These are phyloP conservation scores for Poeciliopsis occidentalis DNA, from an alignment of 2,113 vertebrate genomes.

Conservation along the genomic window DNA sequence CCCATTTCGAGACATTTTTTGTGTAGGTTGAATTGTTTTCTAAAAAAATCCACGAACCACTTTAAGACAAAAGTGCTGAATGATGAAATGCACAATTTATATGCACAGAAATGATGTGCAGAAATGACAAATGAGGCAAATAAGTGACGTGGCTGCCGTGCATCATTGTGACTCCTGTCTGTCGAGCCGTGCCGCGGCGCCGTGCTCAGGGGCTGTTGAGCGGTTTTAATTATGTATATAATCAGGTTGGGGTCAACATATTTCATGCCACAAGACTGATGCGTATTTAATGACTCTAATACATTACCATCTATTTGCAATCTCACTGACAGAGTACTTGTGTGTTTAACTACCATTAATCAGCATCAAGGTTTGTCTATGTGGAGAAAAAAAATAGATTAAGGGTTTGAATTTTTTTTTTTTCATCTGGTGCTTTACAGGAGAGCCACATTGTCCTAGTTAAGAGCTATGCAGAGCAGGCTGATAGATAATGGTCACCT, in stretches of 20 bases:
- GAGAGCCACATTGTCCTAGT: constrained; percentile 84
- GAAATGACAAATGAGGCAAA: constrained; percentile 78
- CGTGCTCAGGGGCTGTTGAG: constrained; percentile 79
- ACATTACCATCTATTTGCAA: constrained; percentile 84
- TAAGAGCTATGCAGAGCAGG: constrained; percentile 87
- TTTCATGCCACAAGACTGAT: constrained; percentile 88
- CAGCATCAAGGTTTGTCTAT: constrained; percentile 87
- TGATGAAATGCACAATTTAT: constrained; percentile 77
- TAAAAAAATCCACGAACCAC: constrained; percentile 21
- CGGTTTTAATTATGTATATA: constrained; percentile 87
- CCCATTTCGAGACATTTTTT: not conserved
- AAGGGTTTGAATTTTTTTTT: constrained; percentile 78
- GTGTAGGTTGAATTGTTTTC: constrained; percentile 9
- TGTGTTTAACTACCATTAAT: constrained; percentile 82
- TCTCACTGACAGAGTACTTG: constrained; percentile 83
- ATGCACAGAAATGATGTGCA: constrained; percentile 68
- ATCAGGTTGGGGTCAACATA: constrained; percentile 88
- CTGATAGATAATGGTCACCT: constrained; percentile 96
- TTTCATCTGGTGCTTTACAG: constrained; percentile 81
- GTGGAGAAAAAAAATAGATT: constrained; percentile 84
- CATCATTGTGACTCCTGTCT: constrained; percentile 74
- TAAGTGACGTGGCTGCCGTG: constrained; percentile 72
- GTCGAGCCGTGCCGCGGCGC: constrained; percentile 68
- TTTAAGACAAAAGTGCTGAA: constrained; percentile 42
- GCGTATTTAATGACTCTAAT: constrained; percentile 86